phyloP scores from a whole-genome alignment of 2,113 vertebrate species.

The Ptychochromis oligacanthus region DNA sequence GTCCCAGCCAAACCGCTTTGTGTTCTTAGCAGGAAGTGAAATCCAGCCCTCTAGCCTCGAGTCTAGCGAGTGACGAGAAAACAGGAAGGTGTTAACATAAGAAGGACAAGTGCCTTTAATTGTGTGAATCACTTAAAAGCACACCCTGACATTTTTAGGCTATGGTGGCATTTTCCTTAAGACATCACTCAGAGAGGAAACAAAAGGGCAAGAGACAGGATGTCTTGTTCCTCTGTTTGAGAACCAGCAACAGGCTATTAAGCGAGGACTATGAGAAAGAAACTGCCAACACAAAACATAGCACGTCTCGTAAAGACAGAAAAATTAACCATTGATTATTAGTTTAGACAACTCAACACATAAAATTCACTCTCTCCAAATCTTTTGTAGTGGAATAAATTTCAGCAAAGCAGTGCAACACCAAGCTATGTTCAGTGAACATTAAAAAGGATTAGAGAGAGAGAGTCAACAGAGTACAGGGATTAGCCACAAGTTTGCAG shows the following conservation, averaged over 20 bases:
- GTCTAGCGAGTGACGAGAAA: constrained; percentile 75
- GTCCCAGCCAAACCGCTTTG: constrained; percentile 97
- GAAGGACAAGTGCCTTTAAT: constrained; percentile 23
- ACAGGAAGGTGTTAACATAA: constrained; percentile 33
- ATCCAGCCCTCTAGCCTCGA: constrained; percentile 92
- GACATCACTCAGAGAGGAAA: constrained; percentile 11
- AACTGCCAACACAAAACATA: neutral
- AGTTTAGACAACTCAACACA: neutral
- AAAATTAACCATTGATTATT: neutral
- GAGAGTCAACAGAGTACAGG: constrained; percentile 32
- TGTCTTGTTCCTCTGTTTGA: neutral
- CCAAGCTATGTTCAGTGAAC: constrained; percentile 36
- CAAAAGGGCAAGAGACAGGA: neutral
- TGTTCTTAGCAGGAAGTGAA: constrained; percentile 90
- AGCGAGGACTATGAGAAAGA: neutral
- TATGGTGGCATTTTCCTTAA: constrained; percentile 24
- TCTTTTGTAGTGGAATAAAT: constrained; percentile 21
- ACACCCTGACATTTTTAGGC: constrained; percentile 46
- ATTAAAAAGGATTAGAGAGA: constrained; percentile 52
- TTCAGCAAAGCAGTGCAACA: neutral
- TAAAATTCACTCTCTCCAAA: neutral
- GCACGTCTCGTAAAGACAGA: neutral
- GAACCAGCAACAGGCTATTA: neutral
- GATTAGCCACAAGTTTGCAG: constrained; percentile 38
- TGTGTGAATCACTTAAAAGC: constrained; percentile 27